Percentiles rank a stretch among this genome's conserved stretches.
phyloP scores from a whole-genome alignment of 2,888 invertebrate genomes.

The Conomelus anceps region DNA sequence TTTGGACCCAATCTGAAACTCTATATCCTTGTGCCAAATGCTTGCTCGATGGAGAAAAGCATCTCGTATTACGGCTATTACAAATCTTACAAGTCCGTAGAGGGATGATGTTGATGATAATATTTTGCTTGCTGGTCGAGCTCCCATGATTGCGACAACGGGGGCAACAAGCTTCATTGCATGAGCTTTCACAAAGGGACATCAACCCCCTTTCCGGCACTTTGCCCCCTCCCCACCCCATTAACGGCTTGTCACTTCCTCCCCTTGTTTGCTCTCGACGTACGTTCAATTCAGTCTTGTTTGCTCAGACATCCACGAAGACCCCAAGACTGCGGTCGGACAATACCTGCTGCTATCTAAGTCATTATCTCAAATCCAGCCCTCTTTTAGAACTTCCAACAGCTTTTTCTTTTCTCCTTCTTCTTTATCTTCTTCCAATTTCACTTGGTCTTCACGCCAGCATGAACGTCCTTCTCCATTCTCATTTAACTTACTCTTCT shows the following conservation, averaged over 20 bases:
- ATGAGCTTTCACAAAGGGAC: not conserved
- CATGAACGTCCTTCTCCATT: not conserved
- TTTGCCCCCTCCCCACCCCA: not conserved
- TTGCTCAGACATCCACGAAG: not conserved
- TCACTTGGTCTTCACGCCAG: not conserved
- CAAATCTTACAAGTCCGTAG: not conserved
- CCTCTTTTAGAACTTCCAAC: not conserved
- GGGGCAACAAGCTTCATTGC: not conserved
- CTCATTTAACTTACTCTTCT: not conserved
- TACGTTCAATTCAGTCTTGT: not conserved
- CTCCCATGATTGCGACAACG: not conserved
- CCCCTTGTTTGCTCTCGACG: not conserved
- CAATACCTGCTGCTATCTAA: not conserved
- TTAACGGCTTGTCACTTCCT: not conserved
- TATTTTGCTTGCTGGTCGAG: not conserved
- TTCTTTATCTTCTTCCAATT: not conserved
- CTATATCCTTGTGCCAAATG: not conserved
- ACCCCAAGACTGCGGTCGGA: not conserved
- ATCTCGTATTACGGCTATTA: not conserved
- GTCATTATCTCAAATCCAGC: not conserved
- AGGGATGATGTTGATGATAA: not conserved
- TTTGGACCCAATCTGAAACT: not conserved
- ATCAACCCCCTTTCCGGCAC: not conserved
- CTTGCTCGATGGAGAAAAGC: not conserved
- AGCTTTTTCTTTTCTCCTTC: not conserved